phyloP scores from a whole-genome alignment of 2,113 vertebrate genomes.

The Odontesthes bonariensis region DNA sequence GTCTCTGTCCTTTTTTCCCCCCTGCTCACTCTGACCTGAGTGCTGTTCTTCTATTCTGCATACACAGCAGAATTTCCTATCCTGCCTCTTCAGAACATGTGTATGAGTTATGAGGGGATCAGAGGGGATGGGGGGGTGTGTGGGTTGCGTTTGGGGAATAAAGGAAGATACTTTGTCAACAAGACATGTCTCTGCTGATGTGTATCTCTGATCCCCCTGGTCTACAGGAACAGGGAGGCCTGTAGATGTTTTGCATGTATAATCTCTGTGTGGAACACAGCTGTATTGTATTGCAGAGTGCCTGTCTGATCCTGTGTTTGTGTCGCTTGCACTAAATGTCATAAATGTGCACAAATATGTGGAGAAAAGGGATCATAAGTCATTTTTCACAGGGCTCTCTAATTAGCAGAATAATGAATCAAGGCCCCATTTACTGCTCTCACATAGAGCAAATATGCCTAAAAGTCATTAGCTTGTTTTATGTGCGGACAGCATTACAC shows the following conservation, averaged over 20 bases:
- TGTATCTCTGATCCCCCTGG: conserved; percentile 48
- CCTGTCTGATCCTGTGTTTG: conserved; percentile 15
- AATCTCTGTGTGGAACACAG: background rate
- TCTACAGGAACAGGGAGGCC: conserved; percentile 22
- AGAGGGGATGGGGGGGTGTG: conserved; percentile 14
- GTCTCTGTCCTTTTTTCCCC: conserved; percentile 36
- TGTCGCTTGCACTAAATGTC: conserved; percentile 11
- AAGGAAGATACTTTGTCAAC: conserved; percentile 56
- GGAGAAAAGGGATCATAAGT: conserved; percentile 30
- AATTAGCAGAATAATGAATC: conserved; percentile 69
- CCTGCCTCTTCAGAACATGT: conserved; percentile 51
- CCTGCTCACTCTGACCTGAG: conserved; percentile 56
- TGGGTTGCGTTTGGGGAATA: conserved; percentile 43
- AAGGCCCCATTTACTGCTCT: conserved; percentile 44
- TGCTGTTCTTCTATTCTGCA: conserved; percentile 66
- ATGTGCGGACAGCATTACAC: conserved; percentile 46
- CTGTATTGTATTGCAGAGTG: background rate
- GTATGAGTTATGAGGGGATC: conserved; percentile 71
- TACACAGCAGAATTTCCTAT: conserved; percentile 60
- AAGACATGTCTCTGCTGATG: conserved; percentile 57
- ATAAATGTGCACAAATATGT: conserved; percentile 31
- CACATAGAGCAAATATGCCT: conserved; percentile 42
- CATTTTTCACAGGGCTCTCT: conserved; percentile 55
- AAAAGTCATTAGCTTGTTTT: conserved; percentile 65
- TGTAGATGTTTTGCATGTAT: conserved; percentile 46